These are phyloP conservation scores for Cotesia glomerata DNA, from an alignment of 1,140 invertebrate species.

Conservation along the genomic window DNA sequence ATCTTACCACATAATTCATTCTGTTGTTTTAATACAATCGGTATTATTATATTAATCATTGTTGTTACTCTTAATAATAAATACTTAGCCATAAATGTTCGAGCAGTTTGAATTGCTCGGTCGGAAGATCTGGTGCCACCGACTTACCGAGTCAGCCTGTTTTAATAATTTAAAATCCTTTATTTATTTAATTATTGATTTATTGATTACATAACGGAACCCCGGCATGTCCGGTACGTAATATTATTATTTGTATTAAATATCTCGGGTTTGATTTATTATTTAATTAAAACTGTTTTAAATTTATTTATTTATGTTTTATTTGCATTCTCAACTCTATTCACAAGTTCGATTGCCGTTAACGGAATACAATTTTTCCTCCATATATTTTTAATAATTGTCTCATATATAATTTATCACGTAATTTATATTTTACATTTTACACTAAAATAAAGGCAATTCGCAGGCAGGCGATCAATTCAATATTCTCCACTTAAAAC, in stretches of 20 bases:
- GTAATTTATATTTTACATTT: neutral
- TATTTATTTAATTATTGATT: conserved; percentile 6
- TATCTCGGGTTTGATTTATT: conserved; percentile 9
- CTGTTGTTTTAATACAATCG: conserved; percentile 36
- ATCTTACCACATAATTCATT: conserved; percentile 35
- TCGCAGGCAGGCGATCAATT: conserved; percentile 23
- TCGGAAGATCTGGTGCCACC: conserved; percentile 23
- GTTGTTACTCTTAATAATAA: conserved; percentile 22
- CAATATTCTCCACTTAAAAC: conserved; percentile 13
- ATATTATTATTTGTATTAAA: neutral
- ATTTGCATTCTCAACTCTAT: neutral
- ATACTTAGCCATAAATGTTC: conserved; percentile 28
- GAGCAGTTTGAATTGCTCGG: conserved; percentile 26
- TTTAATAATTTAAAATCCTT: neutral
- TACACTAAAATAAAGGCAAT: conserved; percentile 24
- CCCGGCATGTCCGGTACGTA: neutral
- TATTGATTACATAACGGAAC: conserved; percentile 10
- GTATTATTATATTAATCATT: neutral
- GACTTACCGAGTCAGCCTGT: conserved; percentile 17
- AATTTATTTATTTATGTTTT: neutral
- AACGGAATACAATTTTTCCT: neutral
- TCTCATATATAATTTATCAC: conserved; percentile 2
- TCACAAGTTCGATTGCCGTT: conserved; percentile 3
- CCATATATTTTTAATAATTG: neutral
- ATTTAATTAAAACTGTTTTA: neutral